Conservation (phyloP, 2,113 vertebrate genomes). For the Brienomyrus longianalis region DNA sequence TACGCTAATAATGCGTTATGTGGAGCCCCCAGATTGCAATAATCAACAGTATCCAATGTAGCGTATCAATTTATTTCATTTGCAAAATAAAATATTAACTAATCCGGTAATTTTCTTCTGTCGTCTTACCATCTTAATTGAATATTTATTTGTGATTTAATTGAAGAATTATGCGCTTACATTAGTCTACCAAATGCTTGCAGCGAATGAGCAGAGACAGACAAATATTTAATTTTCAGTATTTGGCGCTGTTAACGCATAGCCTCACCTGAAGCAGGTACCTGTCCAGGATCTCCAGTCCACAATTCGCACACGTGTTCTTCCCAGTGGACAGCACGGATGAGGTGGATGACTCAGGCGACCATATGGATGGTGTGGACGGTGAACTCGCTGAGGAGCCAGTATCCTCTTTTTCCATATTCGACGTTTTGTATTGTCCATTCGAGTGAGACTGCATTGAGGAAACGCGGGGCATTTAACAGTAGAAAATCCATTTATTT, state of each 20-base stretch:
- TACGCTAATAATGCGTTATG: background rate
- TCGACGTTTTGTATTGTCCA: background rate
- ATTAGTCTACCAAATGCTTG: background rate
- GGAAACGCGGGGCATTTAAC: background rate
- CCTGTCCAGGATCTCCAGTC: constrained; percentile 91
- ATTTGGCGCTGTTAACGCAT: background rate
- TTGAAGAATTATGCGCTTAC: background rate
- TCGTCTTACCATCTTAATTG: background rate
- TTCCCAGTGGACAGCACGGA: constrained; percentile 79
- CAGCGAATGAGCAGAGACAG: background rate
- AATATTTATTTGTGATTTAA: background rate
- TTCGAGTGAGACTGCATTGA: constrained; percentile 14
- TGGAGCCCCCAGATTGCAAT: background rate
- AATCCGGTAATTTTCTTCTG: background rate
- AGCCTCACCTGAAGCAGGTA: constrained; percentile 86
- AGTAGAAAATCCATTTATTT: background rate
- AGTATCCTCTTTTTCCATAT: constrained; percentile 3
- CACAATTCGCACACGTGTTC: constrained; percentile 92
- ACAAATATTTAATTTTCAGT: background rate
- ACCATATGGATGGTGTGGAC: constrained; percentile 86
- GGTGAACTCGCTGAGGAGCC: constrained; percentile 73
- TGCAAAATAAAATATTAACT: background rate
- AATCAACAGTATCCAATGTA: background rate
- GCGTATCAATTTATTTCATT: background rate
- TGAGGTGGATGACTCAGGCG: constrained; percentile 79